A percentile compares a stretch with the other conserved stretches of the same genome.
Evolutionary conservation across 2,797 vertebrate species (phyloP).

Genomic region (Dipus sagitta): DNA sequence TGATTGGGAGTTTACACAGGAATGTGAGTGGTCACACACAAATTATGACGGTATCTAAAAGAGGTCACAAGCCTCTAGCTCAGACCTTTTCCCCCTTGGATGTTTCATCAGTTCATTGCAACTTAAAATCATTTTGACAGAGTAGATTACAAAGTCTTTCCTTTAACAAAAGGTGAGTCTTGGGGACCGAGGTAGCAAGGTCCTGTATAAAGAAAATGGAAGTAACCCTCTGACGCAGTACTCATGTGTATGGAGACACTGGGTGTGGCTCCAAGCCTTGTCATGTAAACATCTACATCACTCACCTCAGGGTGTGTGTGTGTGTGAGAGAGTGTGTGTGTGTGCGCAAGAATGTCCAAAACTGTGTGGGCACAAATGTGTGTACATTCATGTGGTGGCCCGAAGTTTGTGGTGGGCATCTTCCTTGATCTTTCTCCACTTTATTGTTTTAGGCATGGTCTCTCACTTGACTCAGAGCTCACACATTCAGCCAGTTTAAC

Average conservation of each 20-base stretch:
- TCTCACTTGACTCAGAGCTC: too few relatives aligned
- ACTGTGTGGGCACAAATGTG: too few relatives aligned
- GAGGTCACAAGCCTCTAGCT: neutral
- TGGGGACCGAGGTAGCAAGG: neutral
- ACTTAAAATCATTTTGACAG: neutral
- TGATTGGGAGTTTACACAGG: neutral
- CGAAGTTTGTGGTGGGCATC: too few relatives aligned
- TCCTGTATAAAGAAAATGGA: neutral
- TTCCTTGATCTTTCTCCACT: too few relatives aligned
- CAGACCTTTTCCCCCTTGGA: neutral
- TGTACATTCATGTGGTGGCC: too few relatives aligned
- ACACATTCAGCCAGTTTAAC: too few relatives aligned
- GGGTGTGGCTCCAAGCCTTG: neutral
- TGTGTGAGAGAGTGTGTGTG: too few relatives aligned
- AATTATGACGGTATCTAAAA: neutral
- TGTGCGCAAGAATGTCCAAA: too few relatives aligned
- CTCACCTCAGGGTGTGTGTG: neutral
- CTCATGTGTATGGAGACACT: neutral
- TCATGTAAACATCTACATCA: too few relatives aligned
- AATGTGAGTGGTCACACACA: neutral
- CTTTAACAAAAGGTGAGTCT: neutral
- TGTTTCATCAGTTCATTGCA: neutral
- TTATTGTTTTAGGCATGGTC: too few relatives aligned
- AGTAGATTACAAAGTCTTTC: neutral
- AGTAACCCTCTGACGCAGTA: neutral